Evolutionary conservation across 2,888 invertebrate genomes (phyloP).

Genomic region (Andrena haemorrhoa): DNA sequence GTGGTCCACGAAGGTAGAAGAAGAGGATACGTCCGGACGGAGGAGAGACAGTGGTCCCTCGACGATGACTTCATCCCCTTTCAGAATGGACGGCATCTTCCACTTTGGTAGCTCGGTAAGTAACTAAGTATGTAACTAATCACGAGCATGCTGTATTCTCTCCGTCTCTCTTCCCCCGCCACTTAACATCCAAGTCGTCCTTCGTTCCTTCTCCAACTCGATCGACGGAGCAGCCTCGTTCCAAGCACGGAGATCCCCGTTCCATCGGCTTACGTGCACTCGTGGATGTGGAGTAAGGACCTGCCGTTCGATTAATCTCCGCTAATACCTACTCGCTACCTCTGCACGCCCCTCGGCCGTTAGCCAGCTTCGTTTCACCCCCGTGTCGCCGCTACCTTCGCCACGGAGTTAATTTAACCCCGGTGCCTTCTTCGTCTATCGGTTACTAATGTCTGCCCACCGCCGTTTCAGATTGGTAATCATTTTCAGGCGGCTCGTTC

Average conservation of each 20-base stretch:
- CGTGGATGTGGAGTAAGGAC: constrained; percentile 64
- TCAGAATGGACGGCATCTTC: constrained; percentile 60
- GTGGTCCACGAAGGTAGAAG: constrained; percentile 3
- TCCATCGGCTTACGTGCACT: constrained; percentile 61
- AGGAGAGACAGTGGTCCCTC: constrained; percentile 54
- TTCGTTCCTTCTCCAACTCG: constrained; percentile 30
- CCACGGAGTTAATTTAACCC: constrained; percentile 77
- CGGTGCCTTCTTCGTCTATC: constrained; percentile 68
- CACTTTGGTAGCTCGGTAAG: constrained; percentile 67
- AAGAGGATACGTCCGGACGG: constrained; percentile 33
- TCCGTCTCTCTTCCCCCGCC: constrained; percentile 42
- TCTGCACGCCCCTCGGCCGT: constrained; percentile 69
- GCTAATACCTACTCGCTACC: constrained; percentile 80
- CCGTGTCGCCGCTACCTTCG: constrained; percentile 58
- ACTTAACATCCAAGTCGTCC: constrained; percentile 6
- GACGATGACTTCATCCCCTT: constrained; percentile 57
- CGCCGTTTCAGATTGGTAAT: constrained; percentile 71
- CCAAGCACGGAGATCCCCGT: constrained; percentile 35
- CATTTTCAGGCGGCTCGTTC: constrained; percentile 71
- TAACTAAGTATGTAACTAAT: constrained; percentile 79
- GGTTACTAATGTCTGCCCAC: constrained; percentile 72
- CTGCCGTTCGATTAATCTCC: constrained; percentile 80
- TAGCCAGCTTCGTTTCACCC: constrained; percentile 67
- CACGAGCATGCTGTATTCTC: constrained; percentile 61
- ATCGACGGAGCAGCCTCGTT: constrained; percentile 2